Percentiles rank a stretch among this genome's conserved stretches.
Evolutionary conservation across 2,113 vertebrate species (phyloP).

Genomic region (Seriola dumerili): DNA sequence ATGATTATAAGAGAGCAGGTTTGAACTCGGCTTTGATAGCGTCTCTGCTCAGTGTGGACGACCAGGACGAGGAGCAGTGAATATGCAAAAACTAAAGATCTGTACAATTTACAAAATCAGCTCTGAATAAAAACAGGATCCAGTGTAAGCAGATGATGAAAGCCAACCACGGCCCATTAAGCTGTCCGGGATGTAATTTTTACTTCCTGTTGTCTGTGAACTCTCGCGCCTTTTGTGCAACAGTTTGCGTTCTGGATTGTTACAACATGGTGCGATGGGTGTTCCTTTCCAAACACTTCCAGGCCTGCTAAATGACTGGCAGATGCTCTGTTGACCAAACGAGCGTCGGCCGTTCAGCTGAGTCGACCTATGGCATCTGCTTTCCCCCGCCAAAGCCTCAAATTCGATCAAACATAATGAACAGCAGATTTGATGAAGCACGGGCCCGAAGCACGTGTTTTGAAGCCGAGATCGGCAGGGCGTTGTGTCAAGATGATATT

Average conservation of each 20-base stretch:
- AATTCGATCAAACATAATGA: conserved; percentile 72
- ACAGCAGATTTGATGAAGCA: conserved; percentile 68
- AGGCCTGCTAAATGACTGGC: conserved; percentile 70
- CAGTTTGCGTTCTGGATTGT: conserved; percentile 51
- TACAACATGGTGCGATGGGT: conserved; percentile 56
- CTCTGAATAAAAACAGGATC: conserved; percentile 9
- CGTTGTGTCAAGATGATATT: conserved; percentile 59
- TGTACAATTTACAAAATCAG: conserved; percentile 29
- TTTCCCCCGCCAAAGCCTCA: conserved; percentile 49
- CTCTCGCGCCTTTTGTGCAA: conserved; percentile 41
- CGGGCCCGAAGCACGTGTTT: conserved; percentile 37
- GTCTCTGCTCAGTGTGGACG: conserved; percentile 19
- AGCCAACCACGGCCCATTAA: conserved; percentile 14
- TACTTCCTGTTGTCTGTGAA: conserved; percentile 42
- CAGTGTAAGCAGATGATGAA: conserved; percentile 18
- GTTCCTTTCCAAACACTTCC: conserved; percentile 61
- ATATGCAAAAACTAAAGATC: conserved; percentile 35
- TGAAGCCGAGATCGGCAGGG: conserved; percentile 40
- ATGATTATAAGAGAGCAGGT: conserved; percentile 43
- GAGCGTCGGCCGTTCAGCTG: conserved; percentile 43
- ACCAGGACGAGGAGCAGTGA: conserved; percentile 14
- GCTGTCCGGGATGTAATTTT: conserved; percentile 14
- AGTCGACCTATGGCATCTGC: conserved; percentile 68
- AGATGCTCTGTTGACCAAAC: conserved; percentile 77
- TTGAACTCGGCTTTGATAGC: conserved; percentile 37